Evolutionary conservation across 1,140 invertebrate species (phyloP).

Genomic region (Palaemon carinicauda): DNA sequence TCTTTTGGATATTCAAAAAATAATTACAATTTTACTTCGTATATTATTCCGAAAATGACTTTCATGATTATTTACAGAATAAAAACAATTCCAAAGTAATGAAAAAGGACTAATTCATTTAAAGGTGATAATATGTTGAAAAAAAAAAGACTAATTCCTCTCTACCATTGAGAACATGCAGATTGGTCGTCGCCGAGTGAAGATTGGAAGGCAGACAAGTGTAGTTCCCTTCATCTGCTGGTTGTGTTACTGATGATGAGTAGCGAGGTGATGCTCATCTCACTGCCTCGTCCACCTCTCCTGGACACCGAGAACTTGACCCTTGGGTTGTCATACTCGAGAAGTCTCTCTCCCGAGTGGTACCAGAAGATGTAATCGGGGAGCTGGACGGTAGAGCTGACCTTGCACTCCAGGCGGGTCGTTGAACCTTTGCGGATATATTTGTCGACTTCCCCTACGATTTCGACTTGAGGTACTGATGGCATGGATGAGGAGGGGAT

Average conservation of each 20-base stretch:
- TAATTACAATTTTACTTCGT: no score
- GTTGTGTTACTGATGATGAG: constrained; percentile 61
- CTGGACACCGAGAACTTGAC: constrained; percentile 62
- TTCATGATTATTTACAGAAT: no score
- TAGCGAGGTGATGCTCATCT: constrained; percentile 54
- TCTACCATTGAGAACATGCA: constrained; percentile 63
- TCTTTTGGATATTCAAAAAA: no score
- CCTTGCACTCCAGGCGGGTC: constrained; percentile 61
- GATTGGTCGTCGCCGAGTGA: constrained; percentile 61
- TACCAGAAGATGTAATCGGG: constrained; percentile 63
- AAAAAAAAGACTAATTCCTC: no score
- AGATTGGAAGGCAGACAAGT: constrained; percentile 64
- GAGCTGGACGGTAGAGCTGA: constrained; percentile 62
- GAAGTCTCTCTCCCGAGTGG: constrained; percentile 46
- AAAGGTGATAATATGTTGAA: no score
- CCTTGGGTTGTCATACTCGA: constrained; percentile 59
- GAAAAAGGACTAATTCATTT: no score
- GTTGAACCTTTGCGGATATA: constrained; percentile 61
- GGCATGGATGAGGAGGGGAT: not conserved
- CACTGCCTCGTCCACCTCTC: constrained; percentile 48
- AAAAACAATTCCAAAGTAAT: no score
- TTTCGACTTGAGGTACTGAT: constrained; percentile 61
- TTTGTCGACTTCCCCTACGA: constrained; percentile 56
- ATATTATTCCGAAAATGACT: no score
- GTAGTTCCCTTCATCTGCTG: constrained; percentile 63